Base-by-base conservation (phyloP, 2,888 invertebrate species). In the Dynastes tityus region DNA sequence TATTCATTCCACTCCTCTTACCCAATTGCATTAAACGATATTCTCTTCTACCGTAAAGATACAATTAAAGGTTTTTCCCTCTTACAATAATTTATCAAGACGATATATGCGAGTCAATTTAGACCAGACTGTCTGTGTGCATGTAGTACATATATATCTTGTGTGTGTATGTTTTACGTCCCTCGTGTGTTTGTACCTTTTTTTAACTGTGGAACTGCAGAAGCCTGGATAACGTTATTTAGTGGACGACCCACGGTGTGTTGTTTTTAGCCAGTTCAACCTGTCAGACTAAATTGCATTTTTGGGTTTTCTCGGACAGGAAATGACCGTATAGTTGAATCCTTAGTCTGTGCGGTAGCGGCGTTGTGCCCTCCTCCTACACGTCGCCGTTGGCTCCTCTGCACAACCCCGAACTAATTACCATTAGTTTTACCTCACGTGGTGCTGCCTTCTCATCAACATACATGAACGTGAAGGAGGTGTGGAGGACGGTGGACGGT, bases 261-360 rank as follows among this genome's bases (percentile, higher is more conserved):
- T 77, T 79, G 70, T 79, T 79, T 79, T 71, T 58, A 77, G 71
- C 65, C 71, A 63, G 68, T 76, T 78, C 81, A 78, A 81, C 82
- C 81, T 82, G 80, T 81, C 81, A 80, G 78, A 64, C 76, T 77
- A 82, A 82, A 82, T 82, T 82, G 81, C 82, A 82, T 80, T 82
- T 82, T 80, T 82, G 78, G 81, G 82, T 75, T 82, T 82, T 82
- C 82, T 80, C 79, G 79, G 80, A 81, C 82, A 82, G 82, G 82
- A 82, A 82, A 82, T 82, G 81, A 82, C 81, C 82, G 80, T 77
- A 61, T 67, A 70, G 79, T 79, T 67, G 79, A 79, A 79, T 79
- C 82, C 82, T 81, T 82, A 81, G 70, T 70, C 64, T 40, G 68
- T 51, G 51, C 29, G 51, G 51, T 45, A 51, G 55, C 55, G 55